Percentiles rank a stretch among this genome's conserved stretches.
Conservation (phyloP, 2,797 vertebrate species). For the Momotus momota region DNA sequence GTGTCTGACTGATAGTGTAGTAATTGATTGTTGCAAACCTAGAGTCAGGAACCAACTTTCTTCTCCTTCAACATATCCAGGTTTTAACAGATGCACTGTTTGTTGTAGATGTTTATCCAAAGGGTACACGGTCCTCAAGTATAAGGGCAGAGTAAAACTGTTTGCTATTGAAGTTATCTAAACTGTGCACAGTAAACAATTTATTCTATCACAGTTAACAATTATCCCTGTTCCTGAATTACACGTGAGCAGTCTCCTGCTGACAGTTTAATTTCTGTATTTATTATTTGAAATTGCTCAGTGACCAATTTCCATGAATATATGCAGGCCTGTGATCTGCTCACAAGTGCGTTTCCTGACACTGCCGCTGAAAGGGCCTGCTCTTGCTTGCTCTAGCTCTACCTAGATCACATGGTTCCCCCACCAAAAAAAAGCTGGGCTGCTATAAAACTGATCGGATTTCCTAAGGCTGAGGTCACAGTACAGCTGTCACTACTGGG, state of each 20-base stretch:
- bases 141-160: background rate
- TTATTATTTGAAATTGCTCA: slow-evolving; percentile 12
- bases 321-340: background rate
- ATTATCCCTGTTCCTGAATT: background rate
- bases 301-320: background rate
- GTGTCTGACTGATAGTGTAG: background rate
- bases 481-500: accelerated
- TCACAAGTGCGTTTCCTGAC: background rate
- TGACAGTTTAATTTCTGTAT: slow-evolving; percentile 12
- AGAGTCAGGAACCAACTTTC: background rate
- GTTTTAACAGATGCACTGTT: background rate
- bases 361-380: background rate
- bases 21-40: background rate
- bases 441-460: background rate
- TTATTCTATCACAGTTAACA: background rate
- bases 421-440: background rate
- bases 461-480: background rate
- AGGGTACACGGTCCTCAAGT: background rate
- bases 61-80: background rate
- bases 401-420: background rate
- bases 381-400: background rate
- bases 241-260: background rate
- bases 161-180: background rate
- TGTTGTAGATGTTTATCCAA: background rate
- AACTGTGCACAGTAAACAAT: background rate